Base-by-base conservation (phyloP, 1,140 invertebrate genomes). In the Anastrepha ludens region DNA sequence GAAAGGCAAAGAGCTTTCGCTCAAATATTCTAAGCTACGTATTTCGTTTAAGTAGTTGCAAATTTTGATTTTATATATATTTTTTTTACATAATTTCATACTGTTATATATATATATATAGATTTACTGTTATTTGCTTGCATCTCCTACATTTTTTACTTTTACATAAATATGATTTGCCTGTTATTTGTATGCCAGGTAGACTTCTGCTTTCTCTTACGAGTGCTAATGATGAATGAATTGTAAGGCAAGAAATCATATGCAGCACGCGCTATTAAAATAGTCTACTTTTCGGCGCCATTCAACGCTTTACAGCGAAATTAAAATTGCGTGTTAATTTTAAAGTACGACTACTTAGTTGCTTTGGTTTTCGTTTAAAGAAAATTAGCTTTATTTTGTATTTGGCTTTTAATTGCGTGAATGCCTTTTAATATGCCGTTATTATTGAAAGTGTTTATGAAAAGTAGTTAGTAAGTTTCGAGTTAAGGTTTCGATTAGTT, bases 401-500 rank as follows among this genome's bases (percentile, higher is more conserved):
- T 78, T 78, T n/a, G 9, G 41, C n/a, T 78, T 81, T 29, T 55
- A 81, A 3, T 55, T 29, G 50, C 6, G 2, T 8, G 50, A 11
- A 11, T 55, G 3, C 11, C n/a, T 81, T 81, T 0, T 50, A 3
- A 29, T 81, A 55, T 55, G 50, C 9, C 55, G 9, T 81, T 17
- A 55, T 55, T 55, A 20, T 20, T 20, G 17, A 4, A 62, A 62
- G 11, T 9, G 41, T 58, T 81, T 81, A 55, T 50, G 70, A 7
- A 55, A 55, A 29, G 41, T 78, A 20, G 50, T 50, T 55, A 58
- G 47, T 55, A 81, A 81, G 20, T 55, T 29, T 9, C 47, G 50
- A 55, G 74, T 81, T 50, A 20, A 81, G 15, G 7, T 55, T 81
- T 55, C 6, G 74, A 2, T 74, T 74, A 44, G 67, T 81, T 81